These are phyloP conservation scores for Subacronicta megacephala DNA, from an alignment of 2,888 invertebrate genomes.

Conservation along the genomic window DNA sequence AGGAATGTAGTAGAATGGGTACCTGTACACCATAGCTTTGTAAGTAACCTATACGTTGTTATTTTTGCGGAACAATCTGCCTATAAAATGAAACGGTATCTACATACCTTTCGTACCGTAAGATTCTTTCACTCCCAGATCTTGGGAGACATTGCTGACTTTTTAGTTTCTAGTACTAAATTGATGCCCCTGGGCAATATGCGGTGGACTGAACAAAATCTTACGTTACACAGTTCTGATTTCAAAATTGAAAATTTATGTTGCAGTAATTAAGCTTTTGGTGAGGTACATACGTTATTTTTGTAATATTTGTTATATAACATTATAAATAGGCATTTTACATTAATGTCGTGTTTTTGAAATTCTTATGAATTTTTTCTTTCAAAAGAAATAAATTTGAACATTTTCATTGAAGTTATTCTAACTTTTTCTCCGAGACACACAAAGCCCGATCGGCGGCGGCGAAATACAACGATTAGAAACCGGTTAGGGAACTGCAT, in stretches of 20 bases:
- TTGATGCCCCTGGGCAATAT: too few species aligned
- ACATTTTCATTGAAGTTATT: slow-evolving; percentile 73
- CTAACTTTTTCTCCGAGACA: slow-evolving; percentile 78
- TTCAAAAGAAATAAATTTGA: slow-evolving; percentile 26
- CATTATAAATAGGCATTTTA: too few species aligned
- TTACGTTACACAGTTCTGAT: too few species aligned
- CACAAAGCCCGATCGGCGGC: slow-evolving; percentile 71
- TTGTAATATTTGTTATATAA: too few species aligned
- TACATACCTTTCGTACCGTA: slow-evolving; percentile 16
- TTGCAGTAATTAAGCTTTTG: too few species aligned
- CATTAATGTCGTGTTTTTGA: background rate
- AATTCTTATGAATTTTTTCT: slow-evolving; percentile 8
- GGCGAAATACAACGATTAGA: slow-evolving; percentile 81
- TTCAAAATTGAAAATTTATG: too few species aligned
- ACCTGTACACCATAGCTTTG: slow-evolving; percentile 6
- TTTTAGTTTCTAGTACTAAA: too few species aligned
- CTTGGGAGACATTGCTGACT: too few species aligned
- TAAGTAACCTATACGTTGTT: slow-evolving; percentile 10
- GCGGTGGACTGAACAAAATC: too few species aligned
- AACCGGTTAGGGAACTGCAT: slow-evolving; percentile 79
- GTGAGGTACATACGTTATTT: too few species aligned
- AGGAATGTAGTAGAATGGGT: slow-evolving; percentile 29
- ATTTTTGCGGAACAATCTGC: slow-evolving; percentile 39
- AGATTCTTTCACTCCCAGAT: slow-evolving; percentile 4
- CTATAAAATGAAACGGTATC: slow-evolving; percentile 23